Percentiles rank a stretch among this genome's conserved stretches.
phyloP scores from a whole-genome alignment of 1,140 invertebrate species.

The Palaemon carinicauda region DNA sequence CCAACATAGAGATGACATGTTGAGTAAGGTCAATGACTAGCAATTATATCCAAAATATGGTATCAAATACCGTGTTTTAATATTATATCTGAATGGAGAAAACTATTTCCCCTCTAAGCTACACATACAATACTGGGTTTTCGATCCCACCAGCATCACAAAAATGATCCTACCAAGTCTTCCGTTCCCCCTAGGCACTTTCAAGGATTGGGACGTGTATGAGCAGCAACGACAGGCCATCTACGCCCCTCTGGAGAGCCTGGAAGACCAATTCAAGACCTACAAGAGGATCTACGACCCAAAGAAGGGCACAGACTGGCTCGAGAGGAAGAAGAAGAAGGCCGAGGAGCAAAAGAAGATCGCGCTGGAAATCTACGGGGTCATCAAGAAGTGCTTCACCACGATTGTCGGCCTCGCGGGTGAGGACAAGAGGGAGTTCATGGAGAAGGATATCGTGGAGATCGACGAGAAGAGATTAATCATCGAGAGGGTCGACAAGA shows the following conservation, averaged over 20 bases:
- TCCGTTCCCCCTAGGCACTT: slow-evolving; percentile 10
- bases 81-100: too few species aligned
- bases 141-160: too few species aligned
- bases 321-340: slow-evolving; percentile 60
- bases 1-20: too few species aligned
- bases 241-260: slow-evolving; percentile 54
- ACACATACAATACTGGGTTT: too few species aligned
- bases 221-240: slow-evolving; percentile 58
- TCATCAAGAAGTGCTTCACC: slow-evolving; percentile 51
- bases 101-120: too few species aligned
- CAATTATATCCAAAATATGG: too few species aligned
- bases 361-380: slow-evolving; percentile 50
- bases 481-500: slow-evolving; percentile 59
- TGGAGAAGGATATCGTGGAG: slow-evolving; percentile 59
- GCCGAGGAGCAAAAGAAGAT: slow-evolving; percentile 49
- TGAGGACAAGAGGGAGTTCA: slow-evolving; percentile 60
- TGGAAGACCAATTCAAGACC: slow-evolving; percentile 60
- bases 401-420: slow-evolving; percentile 58
- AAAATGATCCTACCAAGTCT: too few species aligned
- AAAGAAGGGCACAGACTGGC: slow-evolving; percentile 59
- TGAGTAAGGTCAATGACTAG: too few species aligned
- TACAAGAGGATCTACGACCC: slow-evolving; percentile 61
- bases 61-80: too few species aligned
- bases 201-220: slow-evolving; percentile 60
- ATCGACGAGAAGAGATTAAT: slow-evolving; percentile 58